These are phyloP conservation scores for Sinohyriopsis cumingii DNA, from an alignment of 2,888 invertebrate genomes.

Conservation along the genomic window DNA sequence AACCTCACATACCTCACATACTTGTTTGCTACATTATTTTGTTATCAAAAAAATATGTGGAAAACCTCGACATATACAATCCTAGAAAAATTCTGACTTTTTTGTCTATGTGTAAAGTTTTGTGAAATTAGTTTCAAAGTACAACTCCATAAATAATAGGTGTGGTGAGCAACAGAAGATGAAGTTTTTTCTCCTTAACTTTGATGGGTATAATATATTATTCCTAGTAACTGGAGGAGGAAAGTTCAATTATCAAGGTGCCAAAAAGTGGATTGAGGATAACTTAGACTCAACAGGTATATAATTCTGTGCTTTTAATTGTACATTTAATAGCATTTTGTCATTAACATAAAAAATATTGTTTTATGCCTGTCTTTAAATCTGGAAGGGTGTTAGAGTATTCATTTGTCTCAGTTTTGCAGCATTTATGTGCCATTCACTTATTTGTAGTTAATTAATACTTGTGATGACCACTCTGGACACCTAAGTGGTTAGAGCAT, in stretches of 20 bases:
- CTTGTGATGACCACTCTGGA: no score
- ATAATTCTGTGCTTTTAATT: conserved; percentile 9
- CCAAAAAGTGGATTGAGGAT: conserved; percentile 96
- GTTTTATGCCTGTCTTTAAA: not conserved
- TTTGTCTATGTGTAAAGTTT: no score
- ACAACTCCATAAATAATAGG: not conserved
- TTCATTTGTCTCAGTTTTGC: no score
- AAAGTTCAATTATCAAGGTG: conserved; percentile 93
- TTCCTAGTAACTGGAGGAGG: conserved; percentile 94
- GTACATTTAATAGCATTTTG: no score
- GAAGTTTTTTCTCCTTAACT: not conserved
- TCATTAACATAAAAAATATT: not conserved
- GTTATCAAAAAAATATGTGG: no score
- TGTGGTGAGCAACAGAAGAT: not conserved
- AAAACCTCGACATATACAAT: no score
- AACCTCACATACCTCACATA: no score
- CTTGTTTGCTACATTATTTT: no score
- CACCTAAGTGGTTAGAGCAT: no score
- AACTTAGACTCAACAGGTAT: conserved; percentile 89
- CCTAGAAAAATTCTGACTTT: no score
- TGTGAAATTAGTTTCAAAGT: not conserved
- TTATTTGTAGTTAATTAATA: no score
- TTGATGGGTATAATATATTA: conserved; percentile 79
- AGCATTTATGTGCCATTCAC: no score
- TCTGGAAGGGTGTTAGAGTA: not conserved